Percentiles rank a stretch among this genome's conserved stretches.
phyloP scores from a whole-genome alignment of 1,140 invertebrate genomes.

The Zelostemma sp. region DNA sequence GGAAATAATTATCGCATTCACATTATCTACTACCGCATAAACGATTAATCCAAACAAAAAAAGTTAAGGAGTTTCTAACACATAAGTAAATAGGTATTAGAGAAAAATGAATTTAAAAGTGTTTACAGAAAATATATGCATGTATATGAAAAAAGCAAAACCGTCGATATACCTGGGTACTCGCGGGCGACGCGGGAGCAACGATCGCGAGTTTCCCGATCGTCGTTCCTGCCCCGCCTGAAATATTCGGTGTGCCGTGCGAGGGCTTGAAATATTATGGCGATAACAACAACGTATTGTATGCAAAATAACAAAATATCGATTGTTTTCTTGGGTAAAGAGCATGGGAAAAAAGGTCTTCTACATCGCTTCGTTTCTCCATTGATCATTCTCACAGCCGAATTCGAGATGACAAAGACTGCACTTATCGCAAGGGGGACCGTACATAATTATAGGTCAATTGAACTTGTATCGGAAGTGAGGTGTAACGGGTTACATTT shows the following conservation, averaged over 20 bases:
- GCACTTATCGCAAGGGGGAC: slow-evolving; percentile 57
- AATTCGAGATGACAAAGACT: slow-evolving; percentile 54
- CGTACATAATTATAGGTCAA: slow-evolving; percentile 36
- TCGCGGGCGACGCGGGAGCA: slow-evolving; percentile 37
- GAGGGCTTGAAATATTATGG: slow-evolving; percentile 36
- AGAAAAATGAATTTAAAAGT: slow-evolving; percentile 49
- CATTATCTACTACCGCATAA: slow-evolving; percentile 49
- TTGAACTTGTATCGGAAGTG: slow-evolving; percentile 31
- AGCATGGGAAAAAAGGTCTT: slow-evolving; percentile 32
- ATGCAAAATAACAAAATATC: slow-evolving; percentile 52
- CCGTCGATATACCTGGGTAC: slow-evolving; percentile 61
- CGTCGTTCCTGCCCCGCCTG: slow-evolving; percentile 20
- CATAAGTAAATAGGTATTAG: slow-evolving; percentile 50
- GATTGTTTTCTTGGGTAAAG: slow-evolving; percentile 48
- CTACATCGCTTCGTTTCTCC: slow-evolving; percentile 37
- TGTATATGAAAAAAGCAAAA: slow-evolving; percentile 64
- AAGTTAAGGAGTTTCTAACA: slow-evolving; percentile 27
- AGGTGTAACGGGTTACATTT: slow-evolving; percentile 50
- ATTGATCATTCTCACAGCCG: slow-evolving; percentile 48
- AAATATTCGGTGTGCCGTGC: slow-evolving; percentile 26
- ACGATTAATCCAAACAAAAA: slow-evolving; percentile 45
- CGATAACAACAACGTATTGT: slow-evolving; percentile 46
- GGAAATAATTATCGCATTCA: slow-evolving; percentile 37
- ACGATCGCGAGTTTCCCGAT: neutral
- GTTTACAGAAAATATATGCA: slow-evolving; percentile 53